Evolutionary conservation across 2,888 invertebrate genomes (phyloP).

Genomic region (Ectobius pallidus): DNA sequence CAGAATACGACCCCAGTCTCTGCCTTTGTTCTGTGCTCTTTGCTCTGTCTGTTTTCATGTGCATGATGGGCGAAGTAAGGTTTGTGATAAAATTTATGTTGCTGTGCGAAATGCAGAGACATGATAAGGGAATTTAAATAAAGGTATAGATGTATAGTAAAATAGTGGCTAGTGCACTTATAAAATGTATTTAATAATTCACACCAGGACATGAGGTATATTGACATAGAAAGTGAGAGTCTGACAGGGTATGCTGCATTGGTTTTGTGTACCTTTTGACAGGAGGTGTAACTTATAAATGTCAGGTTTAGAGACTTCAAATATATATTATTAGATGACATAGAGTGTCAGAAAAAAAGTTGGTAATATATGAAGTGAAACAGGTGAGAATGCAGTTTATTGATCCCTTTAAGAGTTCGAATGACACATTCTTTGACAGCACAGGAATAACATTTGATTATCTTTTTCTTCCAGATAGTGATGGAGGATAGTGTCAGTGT

Average conservation of each 20-base stretch:
- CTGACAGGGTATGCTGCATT: neutral
- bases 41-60: neutral
- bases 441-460: too few relatives aligned
- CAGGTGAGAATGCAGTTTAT: constrained; percentile 21
- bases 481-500: constrained; percentile 71
- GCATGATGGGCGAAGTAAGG: neutral
- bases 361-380: constrained; percentile 25
- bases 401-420: neutral
- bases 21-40: neutral
- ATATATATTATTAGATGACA: neutral
- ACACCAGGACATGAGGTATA: neutral
- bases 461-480: constrained; percentile 53
- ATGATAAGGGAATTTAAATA: constrained; percentile 1
- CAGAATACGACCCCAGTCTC: too few relatives aligned
- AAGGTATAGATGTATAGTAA: constrained; percentile 18
- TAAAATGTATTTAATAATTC: neutral
- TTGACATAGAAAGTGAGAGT: constrained; percentile 10
- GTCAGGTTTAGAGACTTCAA: neutral
- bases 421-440: too few relatives aligned
- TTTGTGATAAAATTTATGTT: neutral
- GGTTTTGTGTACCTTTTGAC: neutral
- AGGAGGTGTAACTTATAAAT: neutral
- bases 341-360: neutral
- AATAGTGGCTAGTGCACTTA: neutral
- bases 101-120: neutral